Base-by-base conservation (phyloP, 1,140 invertebrate genomes). In the Pectinophora gossypiella region DNA sequence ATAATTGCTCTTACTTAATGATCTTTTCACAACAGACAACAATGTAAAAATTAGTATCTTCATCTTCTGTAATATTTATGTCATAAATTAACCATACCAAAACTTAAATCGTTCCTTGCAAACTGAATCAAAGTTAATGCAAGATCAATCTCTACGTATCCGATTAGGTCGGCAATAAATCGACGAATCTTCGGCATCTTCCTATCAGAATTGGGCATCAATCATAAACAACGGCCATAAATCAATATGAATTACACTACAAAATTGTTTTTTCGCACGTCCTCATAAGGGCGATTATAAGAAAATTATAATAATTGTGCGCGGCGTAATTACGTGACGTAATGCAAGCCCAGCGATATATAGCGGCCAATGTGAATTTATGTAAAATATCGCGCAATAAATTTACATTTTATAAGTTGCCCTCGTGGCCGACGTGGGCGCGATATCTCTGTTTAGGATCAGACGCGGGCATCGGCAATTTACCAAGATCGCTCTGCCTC, bases 301-400 rank as follows among this genome's bases (percentile, higher is more conserved):
- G 70, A 81, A 82, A 85, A 87, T 87, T 87, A 87, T 85, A 87
- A 87, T 87, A 84, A 87, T 85, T 82, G 78, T 82, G 73, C 54
- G 48, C 64, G 47, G 51, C 61, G 64, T 87, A 82, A 87, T 87
- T 78, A 84, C 69, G 73, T 79, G 74, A 80, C 77, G 72, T 81
- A 84, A 78, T 68, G 58, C 71, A 75, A 75, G 68, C 67, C 67
- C 72, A 68, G 64, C 68, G 67, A 78, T 72, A 74, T 76, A 71
- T 72, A 71, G 71, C 68, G 71, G 68, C 69, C 74, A 77, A 78
- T 81, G 74, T 82, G 76, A 79, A 76, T 84, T 83, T 79, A 85
- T 83, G 76, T 82, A 85, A 84, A 87, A 83, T 75, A 81, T 83
- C 73, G 69, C 61, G 72, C 76, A 70, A 80, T 87, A 85, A 84